These are phyloP conservation scores for Desmodus rotundus DNA, from an alignment of 2,113 vertebrate genomes.

Conservation along the genomic window DNA sequence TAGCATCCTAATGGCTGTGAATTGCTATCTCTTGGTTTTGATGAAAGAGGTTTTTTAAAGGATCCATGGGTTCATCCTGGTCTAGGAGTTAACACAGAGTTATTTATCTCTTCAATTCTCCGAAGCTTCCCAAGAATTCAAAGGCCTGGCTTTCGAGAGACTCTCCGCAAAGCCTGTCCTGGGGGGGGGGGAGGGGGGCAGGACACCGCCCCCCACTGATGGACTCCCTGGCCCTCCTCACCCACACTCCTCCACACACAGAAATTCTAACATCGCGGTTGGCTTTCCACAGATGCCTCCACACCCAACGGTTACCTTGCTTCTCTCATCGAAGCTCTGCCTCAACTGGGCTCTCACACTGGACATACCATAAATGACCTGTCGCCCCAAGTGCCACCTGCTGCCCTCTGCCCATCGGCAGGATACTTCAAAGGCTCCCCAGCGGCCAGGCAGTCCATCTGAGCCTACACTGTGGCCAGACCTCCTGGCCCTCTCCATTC, in stretches of 20 bases:
- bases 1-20: background rate
- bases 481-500: background rate
- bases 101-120: background rate
- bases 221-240: background rate
- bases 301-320: rapidly evolving
- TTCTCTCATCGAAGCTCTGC: background rate
- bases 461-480: background rate
- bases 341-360: background rate
- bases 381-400: background rate
- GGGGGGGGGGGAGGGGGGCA: background rate
- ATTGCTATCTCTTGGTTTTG: background rate
- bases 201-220: background rate
- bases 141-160: background rate
- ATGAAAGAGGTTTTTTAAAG: background rate
- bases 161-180: background rate
- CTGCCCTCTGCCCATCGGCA: background rate
- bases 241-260: no score
- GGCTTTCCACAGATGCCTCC: background rate
- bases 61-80: background rate
- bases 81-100: background rate
- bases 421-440: background rate
- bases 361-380: background rate
- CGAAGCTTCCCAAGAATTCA: background rate
- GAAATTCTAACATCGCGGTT: background rate
- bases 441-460: background rate